Evolutionary conservation across 2,797 vertebrate species (phyloP).

Genomic region (Rachycentron canadum): DNA sequence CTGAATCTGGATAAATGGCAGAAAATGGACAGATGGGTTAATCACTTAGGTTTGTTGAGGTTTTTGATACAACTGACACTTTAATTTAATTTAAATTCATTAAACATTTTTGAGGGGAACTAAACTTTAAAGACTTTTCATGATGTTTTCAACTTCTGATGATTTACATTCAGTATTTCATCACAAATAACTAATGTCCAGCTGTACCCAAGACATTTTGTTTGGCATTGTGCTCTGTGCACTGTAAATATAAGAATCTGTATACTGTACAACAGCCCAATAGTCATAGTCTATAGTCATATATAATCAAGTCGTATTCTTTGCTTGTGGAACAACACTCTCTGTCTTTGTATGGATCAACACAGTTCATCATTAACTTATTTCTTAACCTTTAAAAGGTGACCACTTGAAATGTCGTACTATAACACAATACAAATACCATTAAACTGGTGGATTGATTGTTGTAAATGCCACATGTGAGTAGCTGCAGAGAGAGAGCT

Average conservation of each 20-base stretch:
- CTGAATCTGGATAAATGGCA: background rate
- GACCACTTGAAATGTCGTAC: conserved; percentile 19
- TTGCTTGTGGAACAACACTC: background rate
- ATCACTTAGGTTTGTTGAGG: background rate
- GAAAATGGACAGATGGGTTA: background rate
- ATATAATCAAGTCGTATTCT: background rate
- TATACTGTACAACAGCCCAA: background rate
- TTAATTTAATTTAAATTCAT: too few relatives aligned
- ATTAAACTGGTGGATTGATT: conserved; percentile 32
- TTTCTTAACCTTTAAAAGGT: conserved; percentile 33
- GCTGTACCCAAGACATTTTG: background rate
- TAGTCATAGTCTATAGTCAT: background rate
- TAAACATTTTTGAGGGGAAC: too few relatives aligned
- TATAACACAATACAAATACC: conserved; percentile 7
- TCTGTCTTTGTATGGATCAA: background rate
- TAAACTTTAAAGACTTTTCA: too few relatives aligned
- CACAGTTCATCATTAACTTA: conserved; percentile 7
- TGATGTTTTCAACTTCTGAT: too few relatives aligned
- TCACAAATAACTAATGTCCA: background rate
- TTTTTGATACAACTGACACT: too few relatives aligned
- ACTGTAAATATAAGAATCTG: background rate
- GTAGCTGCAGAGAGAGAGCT: background rate
- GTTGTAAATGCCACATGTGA: conserved; percentile 31
- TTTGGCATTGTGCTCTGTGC: too few relatives aligned
- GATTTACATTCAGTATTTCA: too few relatives aligned